Evolutionary conservation across 2,797 vertebrate species (phyloP), one percentile per base, ranked within the genome.

Genomic region (Semotilus atromaculatus): DNA sequence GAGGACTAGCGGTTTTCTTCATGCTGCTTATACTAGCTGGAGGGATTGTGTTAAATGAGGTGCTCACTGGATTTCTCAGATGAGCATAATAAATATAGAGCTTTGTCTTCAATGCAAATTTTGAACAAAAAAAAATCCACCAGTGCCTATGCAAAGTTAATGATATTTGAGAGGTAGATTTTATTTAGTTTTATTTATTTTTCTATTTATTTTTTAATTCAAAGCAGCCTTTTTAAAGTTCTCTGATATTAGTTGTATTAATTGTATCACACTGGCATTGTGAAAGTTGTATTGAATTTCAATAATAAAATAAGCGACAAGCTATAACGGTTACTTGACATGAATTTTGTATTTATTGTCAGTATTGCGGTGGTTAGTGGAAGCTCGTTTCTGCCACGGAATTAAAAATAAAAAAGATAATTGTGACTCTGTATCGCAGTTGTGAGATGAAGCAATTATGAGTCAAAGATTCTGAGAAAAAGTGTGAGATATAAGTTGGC

Each of bases 1-100:
- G 90, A 48, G 91, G 94, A 55, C 89, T 94, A 38, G 31, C 90
- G 3, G 80, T 90, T 55, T 48, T 94, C 31, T 68, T 91, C 85
- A 94, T 94, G 94, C 36, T 94, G 70, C 36, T 91, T 86, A 87
- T 95, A 66, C 89, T 96, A 13, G 82, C 88, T 0, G 90, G 85
- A 36, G 94, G 94, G 70, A 91, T 95, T 82, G 29, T 89, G 73
- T 85, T 92, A 87, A 93, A 91, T 13, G 87, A 92, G 88, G 14
- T 93, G 82, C 89, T 95, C 71, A 89, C 84, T 72, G 60, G 80
- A 31, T 64, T 85, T 81, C 90, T 95, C 23, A 91, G 6, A 75
- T 55, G 89, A 84, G 87, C n/a, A 29, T 1, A 91, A 11, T 78
- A n/a, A 76, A 58, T 38, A 58, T 13, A 76, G 73, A 58, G 13